Conservation (phyloP, 1,140 invertebrate genomes). For the Frieseomelitta varia region DNA sequence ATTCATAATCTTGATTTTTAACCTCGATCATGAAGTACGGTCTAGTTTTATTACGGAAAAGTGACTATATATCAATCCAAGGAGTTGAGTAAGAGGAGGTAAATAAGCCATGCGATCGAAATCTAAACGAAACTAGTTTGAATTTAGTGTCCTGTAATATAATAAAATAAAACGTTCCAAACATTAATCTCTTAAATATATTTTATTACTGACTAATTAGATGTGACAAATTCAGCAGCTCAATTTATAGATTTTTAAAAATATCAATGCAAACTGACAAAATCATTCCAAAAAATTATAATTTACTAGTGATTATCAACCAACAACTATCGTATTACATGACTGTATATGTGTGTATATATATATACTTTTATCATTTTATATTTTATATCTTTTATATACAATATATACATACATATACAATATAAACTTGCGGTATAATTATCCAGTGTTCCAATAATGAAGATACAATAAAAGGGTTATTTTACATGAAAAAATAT, state of each 20-base stretch:
- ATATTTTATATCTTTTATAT: background rate
- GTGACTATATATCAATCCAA: background rate
- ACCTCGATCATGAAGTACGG: background rate
- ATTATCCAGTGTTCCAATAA: background rate
- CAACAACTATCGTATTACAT: background rate
- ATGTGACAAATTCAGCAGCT: background rate
- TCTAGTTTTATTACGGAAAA: conserved; percentile 34
- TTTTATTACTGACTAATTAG: background rate
- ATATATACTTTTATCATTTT: background rate
- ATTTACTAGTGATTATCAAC: background rate
- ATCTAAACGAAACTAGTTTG: background rate
- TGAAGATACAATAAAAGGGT: no score
- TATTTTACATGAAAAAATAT: no score
- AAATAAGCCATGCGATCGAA: background rate
- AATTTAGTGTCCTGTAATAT: background rate
- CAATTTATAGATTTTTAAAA: background rate
- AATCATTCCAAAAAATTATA: background rate
- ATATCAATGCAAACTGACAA: background rate
- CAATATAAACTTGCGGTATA: conserved; percentile 5
- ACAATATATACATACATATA: conserved; percentile 3
- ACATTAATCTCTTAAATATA: background rate
- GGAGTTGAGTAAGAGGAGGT: background rate
- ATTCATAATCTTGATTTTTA: conserved; percentile 9
- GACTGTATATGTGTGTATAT: no score
- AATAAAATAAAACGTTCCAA: background rate